phyloP scores from a whole-genome alignment of 1,140 invertebrate species.

The Brachionus sp. region DNA sequence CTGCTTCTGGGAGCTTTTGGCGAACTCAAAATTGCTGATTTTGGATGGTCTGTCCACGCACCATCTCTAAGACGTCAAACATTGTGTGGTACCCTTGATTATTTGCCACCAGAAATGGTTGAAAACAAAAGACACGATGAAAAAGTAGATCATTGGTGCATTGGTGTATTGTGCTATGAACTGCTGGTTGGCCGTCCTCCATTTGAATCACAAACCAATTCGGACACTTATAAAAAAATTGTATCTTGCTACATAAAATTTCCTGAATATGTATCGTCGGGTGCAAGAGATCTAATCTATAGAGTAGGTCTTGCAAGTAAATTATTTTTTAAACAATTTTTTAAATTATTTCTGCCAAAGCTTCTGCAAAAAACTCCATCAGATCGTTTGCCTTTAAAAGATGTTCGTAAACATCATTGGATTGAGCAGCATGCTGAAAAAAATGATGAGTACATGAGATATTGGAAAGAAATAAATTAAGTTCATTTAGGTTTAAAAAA shows the following conservation, averaged over 20 bases:
- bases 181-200: slow-evolving; percentile 93
- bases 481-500: not conserved
- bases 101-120: slow-evolving; percentile 91
- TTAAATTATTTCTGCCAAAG: no score
- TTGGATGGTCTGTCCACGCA: slow-evolving; percentile 64
- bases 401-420: slow-evolving; percentile 36
- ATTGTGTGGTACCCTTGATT: slow-evolving; percentile 89
- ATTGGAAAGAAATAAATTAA: slow-evolving; percentile 28
- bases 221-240: slow-evolving; percentile 32
- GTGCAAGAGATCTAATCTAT: slow-evolving; percentile 35
- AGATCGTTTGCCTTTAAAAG: slow-evolving; percentile 33
- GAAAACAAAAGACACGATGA: slow-evolving; percentile 71
- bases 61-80: slow-evolving; percentile 70
- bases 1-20: slow-evolving; percentile 76
- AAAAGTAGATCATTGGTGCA: slow-evolving; percentile 71
- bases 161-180: slow-evolving; percentile 97
- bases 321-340: no score
- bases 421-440: slow-evolving; percentile 41
- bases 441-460: slow-evolving; percentile 44
- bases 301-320: no score
- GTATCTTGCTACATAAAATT: slow-evolving; percentile 40
- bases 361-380: slow-evolving; percentile 11
- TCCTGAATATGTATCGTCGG: slow-evolving; percentile 15
- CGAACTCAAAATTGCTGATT: slow-evolving; percentile 90
- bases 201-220: slow-evolving; percentile 61